These are phyloP conservation scores for Axea sp. DNA, from an alignment of 2,888 invertebrate species.

Conservation along the genomic window DNA sequence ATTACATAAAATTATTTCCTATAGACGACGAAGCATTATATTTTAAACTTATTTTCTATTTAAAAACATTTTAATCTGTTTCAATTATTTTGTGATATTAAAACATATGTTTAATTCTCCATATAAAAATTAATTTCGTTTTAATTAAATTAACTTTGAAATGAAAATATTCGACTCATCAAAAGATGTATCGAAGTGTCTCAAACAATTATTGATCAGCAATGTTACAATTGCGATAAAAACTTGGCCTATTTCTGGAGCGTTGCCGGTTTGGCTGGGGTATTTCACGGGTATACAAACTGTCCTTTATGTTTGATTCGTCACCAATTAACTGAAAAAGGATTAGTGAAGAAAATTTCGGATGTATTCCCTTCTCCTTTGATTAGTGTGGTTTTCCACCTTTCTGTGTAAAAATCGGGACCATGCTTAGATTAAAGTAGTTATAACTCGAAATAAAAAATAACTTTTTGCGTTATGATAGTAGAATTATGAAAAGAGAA, in stretches of 20 bases:
- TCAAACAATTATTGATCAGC: slow-evolving; percentile 36
- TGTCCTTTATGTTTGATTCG: slow-evolving; percentile 71
- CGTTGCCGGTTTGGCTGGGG: slow-evolving; percentile 66
- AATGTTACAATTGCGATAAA: slow-evolving; percentile 29
- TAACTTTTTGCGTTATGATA: slow-evolving; percentile 4
- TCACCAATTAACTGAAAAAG: neutral
- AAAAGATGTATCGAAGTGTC: slow-evolving; percentile 17
- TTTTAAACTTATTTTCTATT: no score
- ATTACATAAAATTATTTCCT: no score
- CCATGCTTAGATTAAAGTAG: slow-evolving; percentile 3
- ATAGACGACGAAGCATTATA: no score
- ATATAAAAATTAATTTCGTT: no score
- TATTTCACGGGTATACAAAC: slow-evolving; percentile 71
- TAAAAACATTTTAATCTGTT: no score
- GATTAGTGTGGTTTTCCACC: no score
- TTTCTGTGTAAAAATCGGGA: no score
- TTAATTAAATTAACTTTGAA: no score
- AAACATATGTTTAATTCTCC: no score
- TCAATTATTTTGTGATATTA: no score
- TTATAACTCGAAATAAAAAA: neutral
- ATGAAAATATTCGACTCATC: neutral
- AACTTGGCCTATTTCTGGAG: slow-evolving; percentile 64
- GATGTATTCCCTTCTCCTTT: no score
- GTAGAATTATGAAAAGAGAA: slow-evolving; percentile 15
- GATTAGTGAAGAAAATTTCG: no score